These are phyloP conservation scores for Ceratoteleas bidentatus DNA, from an alignment of 1,140 invertebrate genomes.

Conservation along the genomic window DNA sequence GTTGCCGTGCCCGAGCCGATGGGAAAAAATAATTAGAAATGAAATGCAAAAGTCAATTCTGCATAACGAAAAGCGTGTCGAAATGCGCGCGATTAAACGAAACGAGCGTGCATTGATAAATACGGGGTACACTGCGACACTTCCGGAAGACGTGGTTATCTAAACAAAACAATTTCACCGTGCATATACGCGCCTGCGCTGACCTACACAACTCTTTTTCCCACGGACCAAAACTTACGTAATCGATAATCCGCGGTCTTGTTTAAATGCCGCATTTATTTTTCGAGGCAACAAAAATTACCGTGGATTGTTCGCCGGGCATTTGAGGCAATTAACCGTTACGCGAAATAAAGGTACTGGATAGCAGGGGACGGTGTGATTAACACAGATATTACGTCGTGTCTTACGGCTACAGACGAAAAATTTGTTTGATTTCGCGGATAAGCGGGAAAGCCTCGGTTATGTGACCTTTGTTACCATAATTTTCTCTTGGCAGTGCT, in stretches of 20 bases:
- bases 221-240: slow-evolving; percentile 40
- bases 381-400: slow-evolving; percentile 14
- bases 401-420: slow-evolving; percentile 10
- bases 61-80: slow-evolving; percentile 13
- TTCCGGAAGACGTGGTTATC: slow-evolving; percentile 47
- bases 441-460: slow-evolving; percentile 33
- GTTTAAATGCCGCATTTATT: slow-evolving; percentile 29
- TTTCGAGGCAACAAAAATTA: slow-evolving; percentile 21
- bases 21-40: slow-evolving; percentile 31
- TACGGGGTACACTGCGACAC: slow-evolving; percentile 15
- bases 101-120: slow-evolving; percentile 5
- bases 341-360: not conserved
- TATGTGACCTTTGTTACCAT: slow-evolving; percentile 54
- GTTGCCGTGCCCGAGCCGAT: slow-evolving; percentile 41
- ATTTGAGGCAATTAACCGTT: slow-evolving; percentile 7
- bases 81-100: slow-evolving; percentile 2
- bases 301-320: not conserved
- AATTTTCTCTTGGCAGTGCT: slow-evolving; percentile 42
- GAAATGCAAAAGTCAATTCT: slow-evolving; percentile 26
- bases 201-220: slow-evolving; percentile 34
- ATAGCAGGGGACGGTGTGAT: not conserved
- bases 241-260: slow-evolving; percentile 41
- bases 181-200: slow-evolving; percentile 9
- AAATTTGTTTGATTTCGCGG: slow-evolving; percentile 41
- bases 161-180: slow-evolving; percentile 42